Evolutionary conservation across 2,113 vertebrate genomes (phyloP).

Genomic region (Leucosticte australis): DNA sequence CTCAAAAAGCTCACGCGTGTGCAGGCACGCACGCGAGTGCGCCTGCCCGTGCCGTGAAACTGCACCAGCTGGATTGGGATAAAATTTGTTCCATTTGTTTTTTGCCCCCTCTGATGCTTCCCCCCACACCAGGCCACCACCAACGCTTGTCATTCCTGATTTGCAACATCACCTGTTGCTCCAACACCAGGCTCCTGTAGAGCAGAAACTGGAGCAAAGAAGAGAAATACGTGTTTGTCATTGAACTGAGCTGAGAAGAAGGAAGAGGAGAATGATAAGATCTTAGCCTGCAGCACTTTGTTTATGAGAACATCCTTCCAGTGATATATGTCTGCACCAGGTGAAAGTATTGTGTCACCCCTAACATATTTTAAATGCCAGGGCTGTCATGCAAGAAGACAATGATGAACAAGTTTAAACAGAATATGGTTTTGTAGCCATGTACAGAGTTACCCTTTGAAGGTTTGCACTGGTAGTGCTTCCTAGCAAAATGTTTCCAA

Average conservation of each 20-base stretch:
- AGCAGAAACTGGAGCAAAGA: constrained; percentile 37
- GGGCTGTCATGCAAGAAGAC: constrained; percentile 46
- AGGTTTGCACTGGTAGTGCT: neutral
- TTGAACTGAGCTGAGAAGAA: constrained; percentile 57
- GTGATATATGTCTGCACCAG: constrained; percentile 61
- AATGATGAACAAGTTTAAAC: constrained; percentile 71
- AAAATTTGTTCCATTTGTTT: neutral
- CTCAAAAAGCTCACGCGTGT: neutral
- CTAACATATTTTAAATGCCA: constrained; percentile 62
- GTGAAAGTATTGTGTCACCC: constrained; percentile 48
- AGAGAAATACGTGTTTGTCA: constrained; percentile 58
- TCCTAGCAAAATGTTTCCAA: neutral
- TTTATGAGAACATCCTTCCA: constrained; percentile 65
- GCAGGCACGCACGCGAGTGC: neutral
- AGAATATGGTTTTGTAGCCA: constrained; percentile 55
- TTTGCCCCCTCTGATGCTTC: neutral
- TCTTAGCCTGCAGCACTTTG: constrained; percentile 45
- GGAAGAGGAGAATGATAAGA: constrained; percentile 64
- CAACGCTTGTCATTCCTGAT: neutral
- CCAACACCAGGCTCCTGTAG: neutral
- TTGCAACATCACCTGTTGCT: constrained; percentile 47
- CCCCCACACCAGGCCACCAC: neutral
- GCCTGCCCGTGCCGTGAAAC: neutral
- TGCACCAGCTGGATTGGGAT: neutral
- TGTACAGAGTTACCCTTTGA: constrained; percentile 35